phyloP scores from a whole-genome alignment of 2,888 invertebrate genomes.

The Gymnosoma rotundatum region DNA sequence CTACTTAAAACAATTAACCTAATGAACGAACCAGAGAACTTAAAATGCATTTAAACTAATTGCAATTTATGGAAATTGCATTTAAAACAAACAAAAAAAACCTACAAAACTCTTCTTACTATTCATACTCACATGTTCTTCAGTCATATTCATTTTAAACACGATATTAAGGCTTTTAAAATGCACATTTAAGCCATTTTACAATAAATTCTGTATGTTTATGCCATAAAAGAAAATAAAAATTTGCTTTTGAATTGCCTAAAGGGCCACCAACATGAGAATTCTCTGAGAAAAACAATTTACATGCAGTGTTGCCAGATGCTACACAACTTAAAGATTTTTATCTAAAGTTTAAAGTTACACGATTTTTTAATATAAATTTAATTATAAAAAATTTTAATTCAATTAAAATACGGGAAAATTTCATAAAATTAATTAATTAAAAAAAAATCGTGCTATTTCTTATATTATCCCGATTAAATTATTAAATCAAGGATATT shows the following conservation, averaged over 20 bases:
- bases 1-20: constrained; percentile 63
- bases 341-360: too few species aligned
- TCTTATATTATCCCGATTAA: too few species aligned
- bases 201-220: not conserved
- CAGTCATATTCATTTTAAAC: constrained; percentile 26
- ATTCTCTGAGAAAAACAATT: constrained; percentile 2
- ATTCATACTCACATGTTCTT: not conserved
- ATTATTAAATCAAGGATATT: too few species aligned
- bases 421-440: too few species aligned
- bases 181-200: constrained; percentile 31
- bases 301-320: too few species aligned
- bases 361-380: too few species aligned
- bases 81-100: constrained; percentile 19
- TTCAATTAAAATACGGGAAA: too few species aligned
- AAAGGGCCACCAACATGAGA: constrained; percentile 52
- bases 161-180: constrained; percentile 31
- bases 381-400: too few species aligned
- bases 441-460: too few species aligned
- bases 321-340: too few species aligned
- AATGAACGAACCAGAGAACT: constrained; percentile 40
- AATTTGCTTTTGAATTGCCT: constrained; percentile 3
- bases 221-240: constrained; percentile 4
- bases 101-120: constrained; percentile 8
- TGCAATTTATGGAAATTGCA: constrained; percentile 41
- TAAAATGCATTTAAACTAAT: not conserved